phyloP scores from a whole-genome alignment of 2,888 invertebrate species.

The Agrotis ipsilon region DNA sequence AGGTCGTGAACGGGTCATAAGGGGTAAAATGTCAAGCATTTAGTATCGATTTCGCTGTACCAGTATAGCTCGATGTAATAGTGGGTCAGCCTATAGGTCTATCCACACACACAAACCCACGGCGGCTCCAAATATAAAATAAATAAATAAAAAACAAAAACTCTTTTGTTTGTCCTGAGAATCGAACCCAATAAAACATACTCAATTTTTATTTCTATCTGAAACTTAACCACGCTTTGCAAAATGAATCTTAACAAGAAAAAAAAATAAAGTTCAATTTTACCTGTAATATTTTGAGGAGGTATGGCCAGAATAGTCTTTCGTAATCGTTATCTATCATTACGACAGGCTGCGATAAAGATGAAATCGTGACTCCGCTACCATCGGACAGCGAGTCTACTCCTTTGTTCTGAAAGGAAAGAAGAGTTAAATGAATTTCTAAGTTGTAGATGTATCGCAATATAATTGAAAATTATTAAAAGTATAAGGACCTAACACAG shows the following conservation, averaged over 20 bases:
- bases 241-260: not conserved
- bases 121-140: too few relatives aligned
- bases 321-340: conserved; percentile 77
- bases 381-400: conserved; percentile 72
- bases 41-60: too few relatives aligned
- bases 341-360: conserved; percentile 67
- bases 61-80: not conserved
- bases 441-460: too few relatives aligned
- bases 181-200: not conserved
- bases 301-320: conserved; percentile 87
- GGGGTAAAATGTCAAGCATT: too few relatives aligned
- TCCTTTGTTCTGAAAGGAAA: conserved; percentile 73
- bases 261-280: conserved; percentile 36
- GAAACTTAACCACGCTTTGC: not conserved
- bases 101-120: too few relatives aligned
- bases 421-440: too few relatives aligned
- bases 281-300: conserved; percentile 87
- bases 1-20: too few relatives aligned
- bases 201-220: not conserved
- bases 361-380: conserved; percentile 72
- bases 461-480: too few relatives aligned
- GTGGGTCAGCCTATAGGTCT: too few relatives aligned
- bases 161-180: not conserved
- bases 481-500: too few relatives aligned
- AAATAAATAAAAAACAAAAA: too few relatives aligned